Evolutionary conservation across 2,113 vertebrate species (phyloP), one percentile per base, ranked within the genome.

Genomic region (Notiomystis cincta): DNA sequence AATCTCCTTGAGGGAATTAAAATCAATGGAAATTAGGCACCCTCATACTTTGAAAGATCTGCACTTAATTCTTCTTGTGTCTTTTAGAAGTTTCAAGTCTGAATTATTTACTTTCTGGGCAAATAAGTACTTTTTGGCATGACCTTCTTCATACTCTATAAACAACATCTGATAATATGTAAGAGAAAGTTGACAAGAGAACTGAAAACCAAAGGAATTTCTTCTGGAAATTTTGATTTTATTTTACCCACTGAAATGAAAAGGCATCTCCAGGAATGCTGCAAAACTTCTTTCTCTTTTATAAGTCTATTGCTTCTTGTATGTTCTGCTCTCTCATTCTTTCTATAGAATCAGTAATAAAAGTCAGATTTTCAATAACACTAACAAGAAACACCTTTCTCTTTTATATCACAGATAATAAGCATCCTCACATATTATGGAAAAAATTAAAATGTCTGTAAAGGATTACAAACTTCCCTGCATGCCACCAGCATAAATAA

Each of bases 1-100:
- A 95, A 87, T 71, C 33, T 92, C 80, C 91, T 89, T 81, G 54
- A 90, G 76, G 86, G 91, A 92, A 92, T 86, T 78, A 86, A 96
- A 94, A 92, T 81, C 75, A 93, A 89, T 88, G 48, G 88, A 88
- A 95, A 77, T 75, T 60, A 86, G 38, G 64, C 51, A 81, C 48
- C 77, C 80, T 81, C 14, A 17, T 78, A 73, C 47, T 83, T 90
- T 67, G 53, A 92, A 95, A 92, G 56, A 67, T 78, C 77, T 90
- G 42, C 70, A 30, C 45, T 95, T 78, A 85, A 79, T 91, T 96
- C 69, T 96, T 91, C 62, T 82, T 48, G n/a, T 45, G 42, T 94
- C 67, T 77, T 86, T 94, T 30, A 91, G 38, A 85, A 77, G 40
- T 86, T 27, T 24, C 75, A 82, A 86, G 56, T 47, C 48, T 56